phyloP scores from a whole-genome alignment of 2,888 invertebrate species.

The Cotesia congregata region DNA sequence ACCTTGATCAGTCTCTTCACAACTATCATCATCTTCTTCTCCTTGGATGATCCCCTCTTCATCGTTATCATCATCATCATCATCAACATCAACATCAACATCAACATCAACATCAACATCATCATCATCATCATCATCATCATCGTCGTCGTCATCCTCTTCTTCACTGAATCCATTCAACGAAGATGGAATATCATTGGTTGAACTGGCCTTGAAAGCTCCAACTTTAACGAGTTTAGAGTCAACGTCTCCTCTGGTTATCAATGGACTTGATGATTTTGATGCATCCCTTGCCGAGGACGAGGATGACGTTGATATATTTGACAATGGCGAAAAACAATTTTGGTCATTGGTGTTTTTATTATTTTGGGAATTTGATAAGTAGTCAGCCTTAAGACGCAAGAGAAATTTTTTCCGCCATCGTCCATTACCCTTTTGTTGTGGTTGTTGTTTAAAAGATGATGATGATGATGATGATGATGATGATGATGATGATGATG shows the following conservation, averaged over 20 bases:
- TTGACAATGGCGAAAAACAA: conserved; percentile 55
- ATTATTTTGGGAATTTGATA: conserved; percentile 53
- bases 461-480: conserved; percentile 24
- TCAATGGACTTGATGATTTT: conserved; percentile 32
- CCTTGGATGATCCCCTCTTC: conserved; percentile 40
- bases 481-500: conserved; percentile 24
- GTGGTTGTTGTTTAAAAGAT: conserved; percentile 30
- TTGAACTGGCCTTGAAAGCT: conserved; percentile 40
- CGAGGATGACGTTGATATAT: conserved; percentile 46
- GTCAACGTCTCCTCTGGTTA: conserved; percentile 21
- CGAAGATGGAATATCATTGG: conserved; percentile 58
- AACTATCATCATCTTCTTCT: conserved; percentile 50
- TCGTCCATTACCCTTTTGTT: conserved; percentile 68
- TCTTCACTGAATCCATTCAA: conserved; percentile 61
- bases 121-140: conserved; percentile 31
- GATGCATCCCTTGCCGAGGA: conserved; percentile 33
- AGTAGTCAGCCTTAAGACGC: conserved; percentile 72
- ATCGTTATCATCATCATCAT: conserved; percentile 40
- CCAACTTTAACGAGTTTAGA: conserved; percentile 23
- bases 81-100: neutral
- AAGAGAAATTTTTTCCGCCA: conserved; percentile 73
- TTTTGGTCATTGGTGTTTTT: conserved; percentile 54
- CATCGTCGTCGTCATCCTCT: conserved; percentile 52
- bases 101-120: conserved; percentile 26
- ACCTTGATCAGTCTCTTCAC: conserved; percentile 72